Evolutionary conservation across 1,140 invertebrate species (phyloP).

Genomic region (Mycetomoellerius zeteki): DNA sequence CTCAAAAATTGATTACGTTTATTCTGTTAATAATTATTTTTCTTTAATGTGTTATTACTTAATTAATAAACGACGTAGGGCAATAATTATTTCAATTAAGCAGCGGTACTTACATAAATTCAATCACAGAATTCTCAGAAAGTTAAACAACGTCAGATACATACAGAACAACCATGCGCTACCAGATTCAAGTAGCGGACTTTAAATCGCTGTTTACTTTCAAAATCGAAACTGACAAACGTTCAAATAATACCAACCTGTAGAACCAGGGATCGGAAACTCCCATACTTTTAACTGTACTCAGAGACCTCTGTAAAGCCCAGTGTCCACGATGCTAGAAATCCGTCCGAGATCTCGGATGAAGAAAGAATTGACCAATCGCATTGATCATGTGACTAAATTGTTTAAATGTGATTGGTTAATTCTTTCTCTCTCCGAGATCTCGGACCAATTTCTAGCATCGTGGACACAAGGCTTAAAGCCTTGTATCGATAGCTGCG

Average conservation of each 20-base stretch:
- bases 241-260: neutral
- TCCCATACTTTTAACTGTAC: too few relatives aligned
- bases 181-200: neutral
- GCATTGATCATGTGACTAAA: too few relatives aligned
- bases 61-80: neutral
- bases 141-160: neutral
- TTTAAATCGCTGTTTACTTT: constrained; percentile 41
- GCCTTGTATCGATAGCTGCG: too few relatives aligned
- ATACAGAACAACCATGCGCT: neutral
- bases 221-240: constrained; percentile 30
- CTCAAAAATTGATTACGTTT: neutral
- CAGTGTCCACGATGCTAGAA: too few relatives aligned
- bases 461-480: too few relatives aligned
- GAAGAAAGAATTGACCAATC: too few relatives aligned
- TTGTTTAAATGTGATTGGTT: too few relatives aligned
- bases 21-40: neutral
- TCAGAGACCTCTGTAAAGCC: too few relatives aligned
- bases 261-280: too few relatives aligned
- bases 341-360: too few relatives aligned
- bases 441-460: too few relatives aligned
- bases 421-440: too few relatives aligned
- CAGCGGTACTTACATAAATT: neutral
- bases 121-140: neutral
- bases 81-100: neutral
- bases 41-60: neutral